phyloP scores from a whole-genome alignment of 2,113 vertebrate species.

The Bungarus multicinctus region DNA sequence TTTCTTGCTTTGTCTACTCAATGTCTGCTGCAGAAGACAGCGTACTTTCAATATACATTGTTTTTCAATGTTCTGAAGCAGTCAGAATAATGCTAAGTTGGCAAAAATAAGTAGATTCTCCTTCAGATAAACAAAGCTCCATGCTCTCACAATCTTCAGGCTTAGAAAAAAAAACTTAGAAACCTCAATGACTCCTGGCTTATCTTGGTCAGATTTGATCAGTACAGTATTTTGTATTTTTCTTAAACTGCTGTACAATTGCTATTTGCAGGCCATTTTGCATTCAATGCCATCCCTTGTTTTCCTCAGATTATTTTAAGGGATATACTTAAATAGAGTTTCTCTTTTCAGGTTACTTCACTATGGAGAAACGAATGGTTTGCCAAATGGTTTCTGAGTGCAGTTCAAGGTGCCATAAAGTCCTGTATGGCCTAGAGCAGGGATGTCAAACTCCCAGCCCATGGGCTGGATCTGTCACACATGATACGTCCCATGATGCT shows the following conservation, averaged over 20 bases:
- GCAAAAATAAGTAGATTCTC: constrained; percentile 44
- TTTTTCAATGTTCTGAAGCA: constrained; percentile 47
- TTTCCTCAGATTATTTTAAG: background rate
- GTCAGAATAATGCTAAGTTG: constrained; percentile 27
- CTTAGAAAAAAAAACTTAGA: background rate
- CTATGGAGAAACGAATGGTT: background rate
- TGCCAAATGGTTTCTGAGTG: background rate
- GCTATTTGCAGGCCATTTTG: background rate
- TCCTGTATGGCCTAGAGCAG: background rate
- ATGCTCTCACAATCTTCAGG: background rate
- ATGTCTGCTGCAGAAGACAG: constrained; percentile 50
- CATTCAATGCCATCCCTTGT: background rate
- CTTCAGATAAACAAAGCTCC: background rate
- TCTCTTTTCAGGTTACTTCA: background rate
- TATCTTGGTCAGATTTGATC: background rate
- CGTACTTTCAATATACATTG: constrained; percentile 36
- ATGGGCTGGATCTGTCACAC: no score
- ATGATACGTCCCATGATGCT: no score
- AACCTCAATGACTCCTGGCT: background rate
- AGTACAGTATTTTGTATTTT: background rate
- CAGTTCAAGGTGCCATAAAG: background rate
- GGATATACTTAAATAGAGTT: background rate
- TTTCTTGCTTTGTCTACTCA: constrained; percentile 50
- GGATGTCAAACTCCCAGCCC: no score
- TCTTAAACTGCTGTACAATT: background rate